Percentiles rank a stretch among this genome's conserved stretches.
These are phyloP conservation scores for Hofmannophila pseudospretella DNA, from an alignment of 2,888 invertebrate genomes.

Conservation along the genomic window DNA sequence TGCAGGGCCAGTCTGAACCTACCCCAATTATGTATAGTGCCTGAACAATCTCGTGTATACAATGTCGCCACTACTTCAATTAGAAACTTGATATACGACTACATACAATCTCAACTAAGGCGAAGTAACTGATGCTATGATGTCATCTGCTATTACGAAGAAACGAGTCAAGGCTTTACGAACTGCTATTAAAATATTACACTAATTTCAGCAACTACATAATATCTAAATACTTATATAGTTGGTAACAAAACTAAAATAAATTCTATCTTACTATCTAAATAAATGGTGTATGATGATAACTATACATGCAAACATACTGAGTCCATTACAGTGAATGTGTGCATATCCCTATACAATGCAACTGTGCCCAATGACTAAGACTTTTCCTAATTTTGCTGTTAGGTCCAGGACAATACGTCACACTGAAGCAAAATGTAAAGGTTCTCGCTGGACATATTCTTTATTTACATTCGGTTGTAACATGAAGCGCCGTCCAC, in stretches of 20 bases:
- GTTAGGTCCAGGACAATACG: constrained; percentile 61
- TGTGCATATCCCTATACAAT: constrained; percentile 72
- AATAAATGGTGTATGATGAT: constrained; percentile 11
- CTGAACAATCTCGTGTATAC: background rate
- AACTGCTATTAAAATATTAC: constrained; percentile 5
- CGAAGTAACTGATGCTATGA: constrained; percentile 24
- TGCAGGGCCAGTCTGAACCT: background rate
- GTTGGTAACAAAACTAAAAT: constrained; percentile 11
- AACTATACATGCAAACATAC: constrained; percentile 44
- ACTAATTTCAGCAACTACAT: constrained; percentile 6
- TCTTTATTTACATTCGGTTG: constrained; percentile 63
- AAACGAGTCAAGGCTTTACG: constrained; percentile 15
- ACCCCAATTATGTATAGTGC: background rate
- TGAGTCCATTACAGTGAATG: constrained; percentile 44
- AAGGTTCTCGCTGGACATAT: constrained; percentile 40
- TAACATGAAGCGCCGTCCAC: constrained; percentile 60
- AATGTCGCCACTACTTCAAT: background rate
- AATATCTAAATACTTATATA: constrained; percentile 3
- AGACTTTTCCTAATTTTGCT: constrained; percentile 47
- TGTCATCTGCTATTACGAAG: constrained; percentile 26
- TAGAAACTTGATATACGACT: background rate
- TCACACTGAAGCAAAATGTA: constrained; percentile 76
- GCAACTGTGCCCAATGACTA: constrained; percentile 76
- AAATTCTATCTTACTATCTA: constrained; percentile 1
- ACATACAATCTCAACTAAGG: background rate